These are phyloP conservation scores for Nomada ferruginata DNA, from an alignment of 2,888 invertebrate genomes.

Conservation along the genomic window DNA sequence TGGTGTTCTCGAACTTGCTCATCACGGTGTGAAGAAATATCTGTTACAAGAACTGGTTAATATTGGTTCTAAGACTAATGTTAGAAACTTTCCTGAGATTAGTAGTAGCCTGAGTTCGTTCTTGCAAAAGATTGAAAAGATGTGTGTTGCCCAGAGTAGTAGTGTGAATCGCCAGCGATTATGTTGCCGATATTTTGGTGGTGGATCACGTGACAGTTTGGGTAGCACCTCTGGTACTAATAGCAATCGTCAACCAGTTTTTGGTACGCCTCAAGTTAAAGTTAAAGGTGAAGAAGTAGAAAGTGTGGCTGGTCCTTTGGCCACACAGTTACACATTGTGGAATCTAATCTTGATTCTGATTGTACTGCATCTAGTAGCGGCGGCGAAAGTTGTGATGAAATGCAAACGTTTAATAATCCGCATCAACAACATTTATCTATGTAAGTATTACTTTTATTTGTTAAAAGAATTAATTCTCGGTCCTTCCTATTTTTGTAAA, in stretches of 20 bases:
- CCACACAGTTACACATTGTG: slow-evolving; percentile 90
- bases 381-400: slow-evolving; percentile 97
- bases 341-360: slow-evolving; percentile 94
- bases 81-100: slow-evolving; percentile 79
- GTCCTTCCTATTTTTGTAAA: not conserved
- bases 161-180: slow-evolving; percentile 79
- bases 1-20: slow-evolving; percentile 91
- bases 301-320: slow-evolving; percentile 90
- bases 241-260: slow-evolving; percentile 77
- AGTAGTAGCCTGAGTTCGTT: slow-evolving; percentile 78
- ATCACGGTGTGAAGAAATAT: slow-evolving; percentile 85
- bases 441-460: slow-evolving; percentile 87
- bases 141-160: slow-evolving; percentile 81
- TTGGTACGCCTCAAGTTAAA: slow-evolving; percentile 79
- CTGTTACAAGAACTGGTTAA: slow-evolving; percentile 80
- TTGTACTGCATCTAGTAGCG: slow-evolving; percentile 96
- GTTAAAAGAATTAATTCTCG: not conserved
- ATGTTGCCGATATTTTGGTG: slow-evolving; percentile 85
- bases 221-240: slow-evolving; percentile 61
- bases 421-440: slow-evolving; percentile 90
- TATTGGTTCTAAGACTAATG: slow-evolving; percentile 74
- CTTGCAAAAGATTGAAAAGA: slow-evolving; percentile 81
- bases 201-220: slow-evolving; percentile 84
- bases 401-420: slow-evolving; percentile 91
- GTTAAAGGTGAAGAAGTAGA: slow-evolving; percentile 86